A percentile compares a stretch with the other conserved stretches of the same genome.
phyloP scores from a whole-genome alignment of 2,888 invertebrate genomes.

The Trichopria drosophilae region DNA sequence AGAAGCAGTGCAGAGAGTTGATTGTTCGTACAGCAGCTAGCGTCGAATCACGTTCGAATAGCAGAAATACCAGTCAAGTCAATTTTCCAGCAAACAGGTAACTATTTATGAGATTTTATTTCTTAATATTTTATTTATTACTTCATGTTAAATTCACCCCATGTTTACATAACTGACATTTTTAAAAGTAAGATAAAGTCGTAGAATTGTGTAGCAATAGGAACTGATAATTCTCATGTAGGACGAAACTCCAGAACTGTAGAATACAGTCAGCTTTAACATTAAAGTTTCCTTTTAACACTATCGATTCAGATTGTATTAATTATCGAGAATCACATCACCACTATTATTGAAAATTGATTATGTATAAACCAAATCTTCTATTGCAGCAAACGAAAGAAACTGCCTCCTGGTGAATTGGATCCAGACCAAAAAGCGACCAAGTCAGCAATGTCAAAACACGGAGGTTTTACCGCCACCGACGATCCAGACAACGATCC shows the following conservation, averaged over 20 bases:
- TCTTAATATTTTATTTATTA: conserved; percentile 10
- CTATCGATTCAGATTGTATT: too few relatives aligned
- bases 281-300: too few relatives aligned
- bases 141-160: too few relatives aligned
- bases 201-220: too few relatives aligned
- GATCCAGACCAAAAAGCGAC: conserved; percentile 16
- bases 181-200: too few relatives aligned
- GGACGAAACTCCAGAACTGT: too few relatives aligned
- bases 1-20: conserved; percentile 71
- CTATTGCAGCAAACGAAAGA: conserved; percentile 47
- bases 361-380: conserved; percentile 4
- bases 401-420: conserved; percentile 30
- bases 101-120: conserved; percentile 30
- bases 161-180: too few relatives aligned
- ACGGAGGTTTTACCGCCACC: conserved; percentile 60
- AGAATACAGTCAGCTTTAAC: too few relatives aligned
- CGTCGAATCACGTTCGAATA: conserved; percentile 51
- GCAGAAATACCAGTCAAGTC: conserved; percentile 26
- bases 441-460: too few relatives aligned
- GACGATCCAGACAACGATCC: conserved; percentile 62
- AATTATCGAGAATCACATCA: neutral
- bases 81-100: conserved; percentile 42
- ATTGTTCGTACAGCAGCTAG: conserved; percentile 64
- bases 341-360: neutral
- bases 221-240: too few relatives aligned